Conservation (phyloP, 1,140 invertebrate species). For the Drosophila erecta region DNA sequence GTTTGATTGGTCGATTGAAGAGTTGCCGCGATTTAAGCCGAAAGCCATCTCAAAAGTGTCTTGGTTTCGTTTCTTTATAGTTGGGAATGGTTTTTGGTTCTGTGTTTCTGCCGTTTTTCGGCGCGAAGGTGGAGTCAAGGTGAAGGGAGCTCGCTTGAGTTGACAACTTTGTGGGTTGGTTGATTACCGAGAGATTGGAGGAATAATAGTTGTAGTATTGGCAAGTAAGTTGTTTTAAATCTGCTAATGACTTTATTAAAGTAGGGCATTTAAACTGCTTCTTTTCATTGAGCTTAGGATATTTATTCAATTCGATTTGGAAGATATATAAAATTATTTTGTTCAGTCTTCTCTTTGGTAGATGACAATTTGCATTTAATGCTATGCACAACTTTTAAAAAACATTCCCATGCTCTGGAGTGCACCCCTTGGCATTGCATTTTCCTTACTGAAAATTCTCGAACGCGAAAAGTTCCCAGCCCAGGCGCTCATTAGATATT, state of each 20-base stretch:
- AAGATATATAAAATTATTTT: background rate
- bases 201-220: background rate
- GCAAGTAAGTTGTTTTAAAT: background rate
- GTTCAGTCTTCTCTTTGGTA: too few relatives aligned
- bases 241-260: too few relatives aligned
- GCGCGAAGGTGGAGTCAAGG: constrained; percentile 9
- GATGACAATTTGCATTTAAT: background rate
- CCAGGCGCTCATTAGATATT: constrained; percentile 32
- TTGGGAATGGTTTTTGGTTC: constrained; percentile 23
- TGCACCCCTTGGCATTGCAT: constrained; percentile 15
- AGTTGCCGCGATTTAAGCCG: constrained; percentile 56
- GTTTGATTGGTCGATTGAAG: constrained; percentile 77
- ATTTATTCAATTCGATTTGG: too few relatives aligned
- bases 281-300: too few relatives aligned
- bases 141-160: constrained; percentile 22
- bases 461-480: constrained; percentile 11
- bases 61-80: constrained; percentile 25
- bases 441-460: constrained; percentile 30
- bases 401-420: constrained; percentile 11
- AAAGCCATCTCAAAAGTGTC: constrained; percentile 73
- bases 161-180: constrained; percentile 34
- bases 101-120: background rate
- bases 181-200: constrained; percentile 12
- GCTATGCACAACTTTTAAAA: background rate
- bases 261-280: too few relatives aligned